phyloP scores from a whole-genome alignment of 2,888 invertebrate species.

The Drosophila mulleri region DNA sequence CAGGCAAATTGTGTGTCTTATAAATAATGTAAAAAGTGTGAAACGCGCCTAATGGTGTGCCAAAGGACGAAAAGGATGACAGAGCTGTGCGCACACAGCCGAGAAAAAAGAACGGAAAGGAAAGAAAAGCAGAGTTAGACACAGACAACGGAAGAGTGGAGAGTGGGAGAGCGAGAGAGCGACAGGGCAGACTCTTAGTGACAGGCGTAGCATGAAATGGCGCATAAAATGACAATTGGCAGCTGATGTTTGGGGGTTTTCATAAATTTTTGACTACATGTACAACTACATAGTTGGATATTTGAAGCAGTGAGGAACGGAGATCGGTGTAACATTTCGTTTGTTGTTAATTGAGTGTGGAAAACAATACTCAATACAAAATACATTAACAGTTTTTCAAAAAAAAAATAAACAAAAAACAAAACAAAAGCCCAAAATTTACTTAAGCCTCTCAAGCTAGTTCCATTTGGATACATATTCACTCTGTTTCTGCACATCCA shows the following conservation, averaged over 20 bases:
- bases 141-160: not conserved
- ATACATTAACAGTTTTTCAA: constrained; percentile 31
- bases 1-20: constrained; percentile 64
- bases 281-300: constrained; percentile 13
- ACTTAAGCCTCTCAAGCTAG: constrained; percentile 8
- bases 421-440: constrained; percentile 46
- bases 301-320: constrained; percentile 4
- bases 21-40: constrained; percentile 81
- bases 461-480: constrained; percentile 15
- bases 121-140: not conserved
- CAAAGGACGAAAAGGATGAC: constrained; percentile 62
- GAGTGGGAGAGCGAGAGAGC: too few species aligned
- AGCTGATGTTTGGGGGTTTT: constrained; percentile 64
- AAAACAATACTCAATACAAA: constrained; percentile 17
- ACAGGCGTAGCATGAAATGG: constrained; percentile 58
- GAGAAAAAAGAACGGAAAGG: not conserved
- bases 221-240: constrained; percentile 78
- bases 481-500: constrained; percentile 1
- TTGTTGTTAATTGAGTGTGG: constrained; percentile 32
- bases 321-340: constrained; percentile 67
- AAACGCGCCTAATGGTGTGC: constrained; percentile 80
- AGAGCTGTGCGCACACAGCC: constrained; percentile 19
- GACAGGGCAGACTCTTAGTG: constrained; percentile 7
- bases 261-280: constrained; percentile 42
- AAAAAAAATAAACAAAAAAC: constrained; percentile 1